phyloP scores from a whole-genome alignment of 2,113 vertebrate species.

The Oryzias javanicus region DNA sequence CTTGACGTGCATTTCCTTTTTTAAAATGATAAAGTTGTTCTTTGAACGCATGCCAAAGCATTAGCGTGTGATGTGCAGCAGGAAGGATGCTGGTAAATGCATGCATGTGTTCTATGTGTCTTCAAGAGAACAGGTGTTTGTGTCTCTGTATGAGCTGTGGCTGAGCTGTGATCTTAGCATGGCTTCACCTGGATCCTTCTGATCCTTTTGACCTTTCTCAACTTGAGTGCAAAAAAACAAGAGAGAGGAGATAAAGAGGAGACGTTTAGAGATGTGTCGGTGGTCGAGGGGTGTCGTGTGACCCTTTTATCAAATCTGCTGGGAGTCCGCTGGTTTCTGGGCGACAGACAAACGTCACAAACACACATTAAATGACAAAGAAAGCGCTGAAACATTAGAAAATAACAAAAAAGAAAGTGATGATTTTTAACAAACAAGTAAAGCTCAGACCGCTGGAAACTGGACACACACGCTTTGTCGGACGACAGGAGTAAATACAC shows the following conservation, averaged over 20 bases:
- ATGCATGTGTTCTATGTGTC: conserved; percentile 34
- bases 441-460: conserved; percentile 51
- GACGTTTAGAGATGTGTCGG: conserved; percentile 83
- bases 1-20: no score
- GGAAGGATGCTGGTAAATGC: conserved; percentile 15
- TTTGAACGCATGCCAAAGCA: conserved; percentile 51
- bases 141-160: conserved; percentile 52
- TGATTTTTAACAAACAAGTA: conserved; percentile 64
- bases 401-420: conserved; percentile 71
- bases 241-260: conserved; percentile 89
- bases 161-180: conserved; percentile 91
- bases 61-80: conserved; percentile 20
- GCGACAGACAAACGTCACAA: conserved; percentile 64
- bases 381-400: conserved; percentile 76
- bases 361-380: conserved; percentile 35
- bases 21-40: conserved; percentile 7
- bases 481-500: conserved; percentile 72
- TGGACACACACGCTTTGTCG: conserved; percentile 60
- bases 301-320: conserved; percentile 60
- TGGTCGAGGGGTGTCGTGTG: conserved; percentile 40
- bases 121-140: conserved; percentile 13
- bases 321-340: conserved; percentile 53
- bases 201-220: conserved; percentile 90
- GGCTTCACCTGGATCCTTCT: conserved; percentile 99
- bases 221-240: conserved; percentile 86